Percentiles rank a stretch among this genome's conserved stretches.
Evolutionary conservation across 2,888 invertebrate species (phyloP).

Genomic region (Nebria brevicollis): DNA sequence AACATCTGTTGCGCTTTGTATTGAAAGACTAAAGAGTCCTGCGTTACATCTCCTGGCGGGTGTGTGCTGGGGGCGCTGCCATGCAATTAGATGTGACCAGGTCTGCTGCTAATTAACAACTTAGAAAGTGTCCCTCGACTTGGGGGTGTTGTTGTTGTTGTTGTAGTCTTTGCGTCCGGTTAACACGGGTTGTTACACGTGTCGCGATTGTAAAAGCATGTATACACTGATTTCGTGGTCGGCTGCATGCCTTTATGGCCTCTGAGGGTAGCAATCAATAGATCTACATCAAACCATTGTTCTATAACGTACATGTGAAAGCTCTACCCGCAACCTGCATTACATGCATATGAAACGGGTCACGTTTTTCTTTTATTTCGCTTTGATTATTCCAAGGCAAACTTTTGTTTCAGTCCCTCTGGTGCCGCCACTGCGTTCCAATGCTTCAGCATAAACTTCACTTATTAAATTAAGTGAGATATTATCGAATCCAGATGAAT

Average conservation of each 20-base stretch:
- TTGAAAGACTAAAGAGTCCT: neutral
- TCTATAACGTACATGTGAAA: too few relatives aligned
- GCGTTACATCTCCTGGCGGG: neutral
- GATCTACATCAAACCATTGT: neutral
- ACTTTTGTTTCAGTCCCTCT: neutral
- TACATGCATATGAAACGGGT: too few relatives aligned
- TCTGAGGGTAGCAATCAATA: neutral
- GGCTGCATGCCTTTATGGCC: neutral
- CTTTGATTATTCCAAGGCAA: too few relatives aligned
- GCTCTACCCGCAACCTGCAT: too few relatives aligned
- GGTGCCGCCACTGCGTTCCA: neutral
- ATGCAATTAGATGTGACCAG: neutral
- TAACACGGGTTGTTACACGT: neutral
- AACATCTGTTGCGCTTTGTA: neutral
- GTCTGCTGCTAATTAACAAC: neutral
- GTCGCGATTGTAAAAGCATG: neutral
- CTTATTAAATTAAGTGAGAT: constrained; percentile 1
- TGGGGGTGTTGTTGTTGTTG: neutral
- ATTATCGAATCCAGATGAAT: neutral
- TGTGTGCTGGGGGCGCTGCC: neutral
- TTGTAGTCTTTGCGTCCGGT: neutral
- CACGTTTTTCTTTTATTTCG: too few relatives aligned
- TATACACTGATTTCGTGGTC: neutral
- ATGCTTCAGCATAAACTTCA: neutral
- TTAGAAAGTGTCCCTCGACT: neutral